Evolutionary conservation across 2,113 vertebrate species (phyloP).

Genomic region (Nematolebias whitei): DNA sequence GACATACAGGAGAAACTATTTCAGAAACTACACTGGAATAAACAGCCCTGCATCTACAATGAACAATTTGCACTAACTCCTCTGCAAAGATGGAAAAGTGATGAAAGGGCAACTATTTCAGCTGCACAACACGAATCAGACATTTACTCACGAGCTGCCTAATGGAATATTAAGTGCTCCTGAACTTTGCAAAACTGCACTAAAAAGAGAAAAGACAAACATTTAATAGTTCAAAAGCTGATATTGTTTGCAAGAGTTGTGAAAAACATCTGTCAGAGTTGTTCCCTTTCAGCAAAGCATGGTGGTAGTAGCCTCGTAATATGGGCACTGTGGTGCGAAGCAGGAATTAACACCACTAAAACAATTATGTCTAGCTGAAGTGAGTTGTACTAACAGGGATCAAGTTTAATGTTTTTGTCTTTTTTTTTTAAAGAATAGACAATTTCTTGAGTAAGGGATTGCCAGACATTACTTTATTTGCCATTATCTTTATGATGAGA

Average conservation of each 20-base stretch:
- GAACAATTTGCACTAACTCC: background rate
- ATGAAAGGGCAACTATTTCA: background rate
- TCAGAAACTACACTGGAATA: background rate
- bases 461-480: too few relatives aligned
- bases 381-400: too few relatives aligned
- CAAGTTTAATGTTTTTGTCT: too few relatives aligned
- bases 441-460: too few relatives aligned
- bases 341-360: too few relatives aligned
- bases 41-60: background rate
- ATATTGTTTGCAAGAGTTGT: background rate
- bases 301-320: background rate
- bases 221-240: background rate
- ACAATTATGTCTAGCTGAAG: too few relatives aligned
- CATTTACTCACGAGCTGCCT: background rate
- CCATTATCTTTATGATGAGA: too few relatives aligned
- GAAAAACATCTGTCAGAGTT: too few relatives aligned
- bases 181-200: background rate
- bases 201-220: background rate
- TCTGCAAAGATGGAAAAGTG: background rate
- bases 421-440: too few relatives aligned
- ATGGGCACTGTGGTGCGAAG: background rate
- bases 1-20: constrained; percentile 25
- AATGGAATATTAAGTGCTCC: background rate
- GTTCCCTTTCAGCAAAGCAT: background rate
- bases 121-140: background rate